phyloP scores from a whole-genome alignment of 2,888 invertebrate species.

The Argyresthia goedartella region DNA sequence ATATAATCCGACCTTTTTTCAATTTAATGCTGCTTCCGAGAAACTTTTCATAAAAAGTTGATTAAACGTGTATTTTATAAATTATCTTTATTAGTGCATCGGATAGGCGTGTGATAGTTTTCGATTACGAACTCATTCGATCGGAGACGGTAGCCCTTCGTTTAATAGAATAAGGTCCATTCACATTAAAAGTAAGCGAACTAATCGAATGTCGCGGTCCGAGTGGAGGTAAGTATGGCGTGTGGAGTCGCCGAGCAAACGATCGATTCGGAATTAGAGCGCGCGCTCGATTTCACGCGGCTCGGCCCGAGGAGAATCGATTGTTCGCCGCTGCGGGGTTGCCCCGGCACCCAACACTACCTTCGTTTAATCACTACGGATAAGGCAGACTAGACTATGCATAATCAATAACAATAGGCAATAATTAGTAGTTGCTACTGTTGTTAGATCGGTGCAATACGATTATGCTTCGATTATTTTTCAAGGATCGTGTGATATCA shows the following conservation, averaged over 20 bases:
- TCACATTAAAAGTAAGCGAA: conserved; percentile 24
- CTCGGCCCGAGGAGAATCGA: conserved; percentile 49
- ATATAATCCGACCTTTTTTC: conserved; percentile 31
- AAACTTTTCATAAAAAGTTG: not conserved
- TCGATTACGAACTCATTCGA: conserved; percentile 14
- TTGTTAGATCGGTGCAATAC: too few relatives aligned
- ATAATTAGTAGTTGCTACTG: too few relatives aligned
- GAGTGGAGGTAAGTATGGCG: not conserved
- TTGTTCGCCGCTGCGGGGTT: conserved; percentile 19
- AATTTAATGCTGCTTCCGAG: not conserved
- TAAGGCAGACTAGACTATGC: too few relatives aligned
- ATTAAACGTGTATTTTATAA: not conserved
- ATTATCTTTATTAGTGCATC: conserved; percentile 20
- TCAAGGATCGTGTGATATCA: too few relatives aligned
- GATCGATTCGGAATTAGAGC: conserved; percentile 45
- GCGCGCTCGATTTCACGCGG: conserved; percentile 59
- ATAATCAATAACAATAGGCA: not conserved
- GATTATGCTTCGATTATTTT: too few relatives aligned
- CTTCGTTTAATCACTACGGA: not conserved
- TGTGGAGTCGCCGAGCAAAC: conserved; percentile 23
- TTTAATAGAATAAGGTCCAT: conserved; percentile 27
- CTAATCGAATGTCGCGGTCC: conserved; percentile 43
- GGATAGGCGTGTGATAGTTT: conserved; percentile 25
- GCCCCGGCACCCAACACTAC: not conserved
- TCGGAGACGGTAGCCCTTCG: conserved; percentile 16